phyloP scores from a whole-genome alignment of 2,797 vertebrate genomes.

The Eremophila alpestris region DNA sequence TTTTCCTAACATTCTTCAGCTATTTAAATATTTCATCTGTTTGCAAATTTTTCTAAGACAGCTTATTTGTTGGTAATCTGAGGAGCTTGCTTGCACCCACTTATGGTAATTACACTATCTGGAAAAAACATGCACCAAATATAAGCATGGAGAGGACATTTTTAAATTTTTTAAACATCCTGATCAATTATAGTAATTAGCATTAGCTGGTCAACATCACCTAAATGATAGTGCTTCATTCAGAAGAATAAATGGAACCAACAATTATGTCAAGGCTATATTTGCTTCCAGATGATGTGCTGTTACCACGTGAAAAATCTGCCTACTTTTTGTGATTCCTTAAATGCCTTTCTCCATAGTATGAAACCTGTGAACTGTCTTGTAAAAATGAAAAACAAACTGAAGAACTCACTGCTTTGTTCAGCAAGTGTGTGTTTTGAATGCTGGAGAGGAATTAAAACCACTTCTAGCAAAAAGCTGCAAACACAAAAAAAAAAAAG shows the following conservation, averaged over 20 bases:
- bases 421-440: background rate
- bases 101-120: background rate
- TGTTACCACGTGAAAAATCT: background rate
- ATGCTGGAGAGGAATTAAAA: background rate
- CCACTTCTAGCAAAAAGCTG: background rate
- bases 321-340: background rate
- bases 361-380: background rate
- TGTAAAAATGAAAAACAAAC: background rate
- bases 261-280: slow-evolving; percentile 29
- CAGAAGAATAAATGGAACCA: slow-evolving; percentile 41
- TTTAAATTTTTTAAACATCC: background rate
- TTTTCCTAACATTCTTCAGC: background rate
- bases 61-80: background rate
- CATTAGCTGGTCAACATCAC: slow-evolving; percentile 27
- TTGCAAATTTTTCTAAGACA: background rate
- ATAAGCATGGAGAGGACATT: background rate
- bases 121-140: background rate
- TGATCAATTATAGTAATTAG: slow-evolving; percentile 40
- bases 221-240: slow-evolving; percentile 22
- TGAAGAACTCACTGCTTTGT: background rate
- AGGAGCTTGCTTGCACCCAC: background rate
- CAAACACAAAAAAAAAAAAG: too few relatives aligned
- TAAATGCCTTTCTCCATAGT: background rate
- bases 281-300: background rate
- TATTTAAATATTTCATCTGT: background rate